Base-by-base conservation (phyloP, 2,888 invertebrate species). In the Drosophila leonis region DNA sequence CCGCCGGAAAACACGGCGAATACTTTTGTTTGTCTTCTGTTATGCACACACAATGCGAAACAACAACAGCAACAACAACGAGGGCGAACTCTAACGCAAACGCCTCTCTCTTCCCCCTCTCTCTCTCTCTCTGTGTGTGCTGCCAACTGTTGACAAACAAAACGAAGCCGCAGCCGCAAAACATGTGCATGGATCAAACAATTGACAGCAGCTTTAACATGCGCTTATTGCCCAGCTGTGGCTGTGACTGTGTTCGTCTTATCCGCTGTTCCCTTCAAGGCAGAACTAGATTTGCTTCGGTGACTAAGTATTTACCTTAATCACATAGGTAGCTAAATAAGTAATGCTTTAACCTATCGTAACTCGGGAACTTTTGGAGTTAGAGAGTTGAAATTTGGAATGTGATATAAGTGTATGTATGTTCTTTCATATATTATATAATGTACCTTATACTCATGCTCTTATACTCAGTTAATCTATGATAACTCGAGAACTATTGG, bases 61-160 rank as follows among this genome's bases (percentile, higher is more conserved):
- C 62, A 51, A 15, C 48, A 55, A 44, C 31, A 56, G 9, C 62
- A 24, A 44, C 31, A 56, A 12, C 62, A 66, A 42, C 42, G 41
- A 57, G 51, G 57, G 33, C 29, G 44, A 46, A 54, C 37, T 35
- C 33, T 12, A 12, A 33, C 35, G 27, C 24, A 6, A 42, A 56
- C 46, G 46, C 29, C 35, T 35, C 57, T n/a, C n/a, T 60, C 20
- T 49, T 37, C 15, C 57, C 9, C 24, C n/a, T n/a, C n/a, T n/a
- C n/a, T n/a, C n/a, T n/a, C n/a, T 37, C n/a, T n/a, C n/a, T n/a
- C n/a, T n/a, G n/a, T n/a, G n/a, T 63, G n/a, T 41, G 61, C 64
- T 73, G 74, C 78, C 75, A 75, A 75, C 75, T 75, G 75, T 77
- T 75, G 75, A 75, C 75, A 75, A 75, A 75, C 72, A 67, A 67